Evolutionary conservation across 2,888 invertebrate genomes (phyloP).

Genomic region (Julus scandinavius): DNA sequence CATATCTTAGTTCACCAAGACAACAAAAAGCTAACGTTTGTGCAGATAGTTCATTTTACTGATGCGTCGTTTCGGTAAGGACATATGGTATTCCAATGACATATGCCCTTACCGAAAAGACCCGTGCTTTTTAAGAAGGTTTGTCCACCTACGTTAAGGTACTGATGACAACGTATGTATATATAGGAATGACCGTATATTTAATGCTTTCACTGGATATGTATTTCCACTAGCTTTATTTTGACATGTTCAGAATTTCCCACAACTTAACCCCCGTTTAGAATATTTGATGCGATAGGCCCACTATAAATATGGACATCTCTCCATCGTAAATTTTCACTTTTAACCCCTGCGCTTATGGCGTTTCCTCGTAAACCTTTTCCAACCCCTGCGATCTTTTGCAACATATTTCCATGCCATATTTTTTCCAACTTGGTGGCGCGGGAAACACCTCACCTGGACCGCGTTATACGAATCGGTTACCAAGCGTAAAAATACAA

Average conservation of each 20-base stretch:
- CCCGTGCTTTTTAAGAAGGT: too few species aligned
- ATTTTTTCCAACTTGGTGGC: neutral
- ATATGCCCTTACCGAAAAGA: too few species aligned
- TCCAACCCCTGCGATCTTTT: neutral
- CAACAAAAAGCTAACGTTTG: too few species aligned
- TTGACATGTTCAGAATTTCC: neutral
- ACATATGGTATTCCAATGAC: too few species aligned
- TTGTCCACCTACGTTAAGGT: too few species aligned
- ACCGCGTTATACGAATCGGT: neutral
- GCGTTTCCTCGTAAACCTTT: slow-evolving; percentile 2
- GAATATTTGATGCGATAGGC: slow-evolving; percentile 34
- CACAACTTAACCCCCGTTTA: neutral
- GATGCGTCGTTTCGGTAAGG: too few species aligned
- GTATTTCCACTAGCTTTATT: too few species aligned
- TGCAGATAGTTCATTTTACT: too few species aligned
- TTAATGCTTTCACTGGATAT: too few species aligned
- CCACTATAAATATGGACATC: neutral
- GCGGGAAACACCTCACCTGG: neutral
- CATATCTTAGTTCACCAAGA: too few species aligned
- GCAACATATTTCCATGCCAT: neutral
- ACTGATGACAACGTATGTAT: too few species aligned
- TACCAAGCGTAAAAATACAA: neutral
- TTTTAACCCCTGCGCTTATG: neutral
- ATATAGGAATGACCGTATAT: too few species aligned
- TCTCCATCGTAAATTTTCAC: neutral